Percentiles rank a stretch among this genome's conserved stretches.
Evolutionary conservation across 2,888 invertebrate species (phyloP).

Genomic region (Lithophane semibrunnea): DNA sequence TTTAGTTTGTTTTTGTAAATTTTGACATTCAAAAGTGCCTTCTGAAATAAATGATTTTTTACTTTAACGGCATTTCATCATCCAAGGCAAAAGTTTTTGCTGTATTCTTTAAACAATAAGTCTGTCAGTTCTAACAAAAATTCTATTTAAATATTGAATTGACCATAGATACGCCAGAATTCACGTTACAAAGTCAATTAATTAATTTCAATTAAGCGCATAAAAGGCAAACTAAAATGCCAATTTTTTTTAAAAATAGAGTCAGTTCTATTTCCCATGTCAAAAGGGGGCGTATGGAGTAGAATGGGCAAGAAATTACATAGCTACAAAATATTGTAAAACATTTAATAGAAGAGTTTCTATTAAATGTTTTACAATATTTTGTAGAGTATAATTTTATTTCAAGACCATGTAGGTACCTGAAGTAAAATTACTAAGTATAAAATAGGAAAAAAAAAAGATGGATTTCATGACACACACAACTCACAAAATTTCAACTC

Average conservation of each 20-base stretch:
- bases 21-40: no score
- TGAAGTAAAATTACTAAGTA: neutral
- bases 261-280: neutral
- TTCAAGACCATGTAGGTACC: no score
- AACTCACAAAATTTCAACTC: neutral
- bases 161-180: no score
- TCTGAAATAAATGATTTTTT: no score
- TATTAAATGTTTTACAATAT: neutral
- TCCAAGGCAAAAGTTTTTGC: neutral
- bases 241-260: neutral
- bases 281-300: neutral
- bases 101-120: neutral
- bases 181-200: neutral
- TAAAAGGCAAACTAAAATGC: no score
- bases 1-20: neutral
- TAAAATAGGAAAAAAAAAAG: neutral
- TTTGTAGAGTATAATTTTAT: neutral
- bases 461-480: neutral
- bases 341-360: no score
- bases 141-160: no score
- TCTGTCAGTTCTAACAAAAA: neutral
- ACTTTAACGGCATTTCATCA: no score
- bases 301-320: no score
- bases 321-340: no score
- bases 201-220: no score